These are phyloP conservation scores for Hydrophis major DNA, from an alignment of 2,797 vertebrate species.

Conservation along the genomic window DNA sequence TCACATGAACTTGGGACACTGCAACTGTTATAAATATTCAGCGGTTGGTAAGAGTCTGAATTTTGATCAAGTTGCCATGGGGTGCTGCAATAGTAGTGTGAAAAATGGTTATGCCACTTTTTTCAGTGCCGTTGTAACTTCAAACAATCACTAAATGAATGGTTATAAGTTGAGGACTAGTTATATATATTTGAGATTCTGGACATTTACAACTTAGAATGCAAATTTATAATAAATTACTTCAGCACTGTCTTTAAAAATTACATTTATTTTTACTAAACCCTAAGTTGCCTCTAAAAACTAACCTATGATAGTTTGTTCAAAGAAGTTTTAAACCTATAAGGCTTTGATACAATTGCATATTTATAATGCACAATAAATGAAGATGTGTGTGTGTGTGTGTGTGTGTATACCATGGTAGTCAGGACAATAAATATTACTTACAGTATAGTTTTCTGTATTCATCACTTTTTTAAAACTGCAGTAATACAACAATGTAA, in stretches of 20 bases:
- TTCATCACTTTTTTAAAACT: conserved; percentile 8
- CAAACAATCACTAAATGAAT: not conserved
- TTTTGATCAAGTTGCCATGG: not conserved
- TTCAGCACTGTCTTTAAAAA: conserved; percentile 24
- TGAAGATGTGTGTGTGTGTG: not conserved
- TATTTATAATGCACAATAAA: conserved; percentile 7
- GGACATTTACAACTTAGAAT: not conserved
- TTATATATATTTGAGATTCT: not conserved
- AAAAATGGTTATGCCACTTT: not conserved
- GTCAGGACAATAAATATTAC: not conserved
- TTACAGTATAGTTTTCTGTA: not conserved
- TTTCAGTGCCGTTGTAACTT: not conserved
- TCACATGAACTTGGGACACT: not conserved
- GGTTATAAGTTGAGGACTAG: not conserved
- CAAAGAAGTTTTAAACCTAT: not conserved
- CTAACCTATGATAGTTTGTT: not conserved
- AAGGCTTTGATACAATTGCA: not conserved
- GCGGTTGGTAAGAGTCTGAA: not conserved
- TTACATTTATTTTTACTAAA: not conserved
- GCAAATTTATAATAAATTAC: conserved; percentile 15
- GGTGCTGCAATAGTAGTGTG: not conserved
- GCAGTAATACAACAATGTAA: not conserved
- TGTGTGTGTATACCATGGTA: not conserved
- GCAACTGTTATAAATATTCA: not conserved
- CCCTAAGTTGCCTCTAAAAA: not conserved